Base-by-base conservation (phyloP, 2,888 invertebrate genomes). In the Phasia obesa region DNA sequence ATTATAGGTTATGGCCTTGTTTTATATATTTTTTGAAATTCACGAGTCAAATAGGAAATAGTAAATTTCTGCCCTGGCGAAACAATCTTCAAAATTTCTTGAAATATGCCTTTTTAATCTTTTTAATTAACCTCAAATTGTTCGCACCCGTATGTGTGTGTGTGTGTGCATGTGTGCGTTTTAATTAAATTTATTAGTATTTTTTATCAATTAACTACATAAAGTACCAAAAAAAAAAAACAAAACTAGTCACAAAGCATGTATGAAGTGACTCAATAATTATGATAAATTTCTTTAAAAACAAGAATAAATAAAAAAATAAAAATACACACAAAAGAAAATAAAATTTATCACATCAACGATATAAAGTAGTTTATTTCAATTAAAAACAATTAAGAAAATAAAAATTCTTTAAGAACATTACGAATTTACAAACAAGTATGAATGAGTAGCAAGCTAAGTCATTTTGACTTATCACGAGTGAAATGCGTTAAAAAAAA, bases 331-430 rank as follows among this genome's bases (percentile, higher is more conserved):
- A 47, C 17, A 42, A 60, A 57, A 51, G 47, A 44, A 65, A 13
- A 62, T 38, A 69, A 69, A 35, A 73, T 73, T 77, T 82, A 82
- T 82, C 82, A 70, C 82, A 78, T 82, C 74, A 81, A 71, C 76
- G 38, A 44, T 64, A 59, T 70, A 78, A 85, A 85, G 80, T 85
- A 88, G 88, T 89, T 89, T 88, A 88, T 89, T 88, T 90, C 89
- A 89, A 89, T 89, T 90, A 88, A 90, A 87, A 86, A 82, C 90
- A 89, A 89, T 89, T 87, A 89, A 89, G 87, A 86, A 87, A 47
- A 70, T 71, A 65, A 84, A 81, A 81, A 74, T 76, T 76, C 47
- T 74, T 75, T n/a, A 64, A 85, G 71, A 78, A 49, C 15, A 35
- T 9, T 9, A 6, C 11, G 11, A 35, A 11, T 3, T 11, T 11